phyloP scores from a whole-genome alignment of 2,797 vertebrate genomes.

The Thamnophis elegans region DNA sequence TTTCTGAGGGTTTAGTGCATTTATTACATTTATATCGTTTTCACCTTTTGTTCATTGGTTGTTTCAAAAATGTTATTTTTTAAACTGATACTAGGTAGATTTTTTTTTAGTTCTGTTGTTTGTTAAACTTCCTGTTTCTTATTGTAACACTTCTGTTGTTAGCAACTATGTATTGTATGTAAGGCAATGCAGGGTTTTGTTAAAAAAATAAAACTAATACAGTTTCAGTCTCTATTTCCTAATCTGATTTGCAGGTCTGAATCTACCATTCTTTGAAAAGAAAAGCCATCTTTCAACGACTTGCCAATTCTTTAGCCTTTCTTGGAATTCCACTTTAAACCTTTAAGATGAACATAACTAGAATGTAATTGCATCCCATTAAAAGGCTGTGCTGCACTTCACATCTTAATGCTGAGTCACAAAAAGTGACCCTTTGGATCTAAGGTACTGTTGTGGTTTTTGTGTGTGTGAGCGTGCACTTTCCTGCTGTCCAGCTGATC shows the following conservation, averaged over 20 bases:
- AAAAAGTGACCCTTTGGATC: conserved; percentile 26
- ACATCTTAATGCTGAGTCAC: not conserved
- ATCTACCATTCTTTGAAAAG: not conserved
- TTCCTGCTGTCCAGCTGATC: conserved; percentile 9
- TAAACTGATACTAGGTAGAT: not conserved
- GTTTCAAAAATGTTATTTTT: not conserved
- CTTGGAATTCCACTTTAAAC: conserved; percentile 4
- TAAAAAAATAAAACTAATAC: not conserved
- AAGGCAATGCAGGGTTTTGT: not conserved
- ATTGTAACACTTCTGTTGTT: not conserved
- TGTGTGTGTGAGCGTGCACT: not conserved
- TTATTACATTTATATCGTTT: not conserved
- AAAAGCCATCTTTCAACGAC: not conserved
- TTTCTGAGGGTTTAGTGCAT: not conserved
- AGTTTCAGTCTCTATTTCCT: not conserved
- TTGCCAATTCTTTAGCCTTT: not conserved
- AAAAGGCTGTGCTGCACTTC: not conserved
- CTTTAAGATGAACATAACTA: not conserved
- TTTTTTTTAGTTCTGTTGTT: not conserved
- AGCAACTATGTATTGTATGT: not conserved
- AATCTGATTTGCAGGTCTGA: not conserved
- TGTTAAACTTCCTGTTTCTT: not conserved
- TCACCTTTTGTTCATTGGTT: not conserved
- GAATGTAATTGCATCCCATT: not conserved
- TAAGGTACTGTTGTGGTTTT: not conserved